Evolutionary conservation across 2,797 vertebrate species (phyloP).

Genomic region (Discoglossus pictus): DNA sequence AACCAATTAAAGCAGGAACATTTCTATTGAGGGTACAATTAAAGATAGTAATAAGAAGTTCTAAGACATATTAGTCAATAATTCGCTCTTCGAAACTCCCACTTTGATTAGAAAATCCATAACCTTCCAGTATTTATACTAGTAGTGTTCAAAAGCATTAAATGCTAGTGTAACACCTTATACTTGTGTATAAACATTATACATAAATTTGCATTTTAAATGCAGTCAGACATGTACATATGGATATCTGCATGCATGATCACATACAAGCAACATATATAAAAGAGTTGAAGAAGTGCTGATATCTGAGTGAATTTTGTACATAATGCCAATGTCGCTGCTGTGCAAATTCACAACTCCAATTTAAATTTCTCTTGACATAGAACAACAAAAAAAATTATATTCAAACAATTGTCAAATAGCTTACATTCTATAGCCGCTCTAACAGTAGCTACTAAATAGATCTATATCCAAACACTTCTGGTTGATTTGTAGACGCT

Average conservation of each 20-base stretch:
- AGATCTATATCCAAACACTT: slow-evolving; percentile 18
- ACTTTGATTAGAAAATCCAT: no score
- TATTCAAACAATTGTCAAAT: slow-evolving; percentile 41
- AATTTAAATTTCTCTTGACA: slow-evolving; percentile 16
- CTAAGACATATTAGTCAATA: no score
- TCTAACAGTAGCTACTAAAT: neutral
- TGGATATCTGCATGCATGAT: neutral
- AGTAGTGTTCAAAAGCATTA: no score
- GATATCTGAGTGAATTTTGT: slow-evolving; percentile 43
- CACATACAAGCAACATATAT: neutral
- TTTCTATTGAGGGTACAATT: no score
- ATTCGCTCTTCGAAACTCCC: no score
- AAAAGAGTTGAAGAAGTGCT: slow-evolving; percentile 41
- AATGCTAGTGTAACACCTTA: slow-evolving; percentile 21
- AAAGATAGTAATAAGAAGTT: no score
- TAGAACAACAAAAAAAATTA: slow-evolving; percentile 22
- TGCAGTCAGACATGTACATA: slow-evolving; percentile 22
- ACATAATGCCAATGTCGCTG: slow-evolving; percentile 38
- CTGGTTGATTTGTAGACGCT: slow-evolving; percentile 42
- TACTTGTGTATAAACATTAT: slow-evolving; percentile 51
- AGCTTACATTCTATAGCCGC: slow-evolving; percentile 33
- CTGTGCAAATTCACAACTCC: slow-evolving; percentile 53
- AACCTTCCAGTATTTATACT: no score
- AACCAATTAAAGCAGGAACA: no score
- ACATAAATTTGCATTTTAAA: slow-evolving; percentile 40